Evolutionary conservation across 2,888 invertebrate genomes (phyloP).

Genomic region (Drosophila anceps): DNA sequence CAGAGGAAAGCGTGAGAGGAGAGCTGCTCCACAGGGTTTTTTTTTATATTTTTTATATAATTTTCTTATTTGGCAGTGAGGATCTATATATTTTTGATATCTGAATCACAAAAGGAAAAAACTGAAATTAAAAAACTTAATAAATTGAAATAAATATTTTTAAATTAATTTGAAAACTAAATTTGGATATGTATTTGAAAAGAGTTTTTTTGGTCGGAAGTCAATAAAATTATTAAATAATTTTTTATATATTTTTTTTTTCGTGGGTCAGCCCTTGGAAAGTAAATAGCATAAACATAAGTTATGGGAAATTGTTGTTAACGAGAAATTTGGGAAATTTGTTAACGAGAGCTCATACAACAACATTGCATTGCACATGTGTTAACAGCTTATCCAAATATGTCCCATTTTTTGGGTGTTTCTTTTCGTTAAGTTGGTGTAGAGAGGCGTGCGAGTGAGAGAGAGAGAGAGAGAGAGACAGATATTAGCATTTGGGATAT

Average conservation of each 20-base stretch:
- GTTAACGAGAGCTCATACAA: conserved; percentile 56
- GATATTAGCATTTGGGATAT: conserved; percentile 38
- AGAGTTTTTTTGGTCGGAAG: conserved; percentile 6
- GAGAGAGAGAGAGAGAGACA: conserved; percentile 24
- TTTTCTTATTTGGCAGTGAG: conserved; percentile 62
- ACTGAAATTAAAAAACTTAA: background rate
- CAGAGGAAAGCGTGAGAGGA: conserved; percentile 26
- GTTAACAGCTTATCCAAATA: conserved; percentile 56
- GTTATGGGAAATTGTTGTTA: conserved; percentile 16
- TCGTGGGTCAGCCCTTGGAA: conserved; percentile 59
- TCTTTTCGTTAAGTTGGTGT: conserved; percentile 48
- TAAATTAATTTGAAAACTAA: conserved; percentile 1
- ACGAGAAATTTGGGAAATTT: conserved; percentile 30
- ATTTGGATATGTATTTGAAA: conserved; percentile 11
- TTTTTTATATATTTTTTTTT: conserved; percentile 3
- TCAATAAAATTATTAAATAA: conserved; percentile 13
- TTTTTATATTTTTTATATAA: conserved; percentile 13
- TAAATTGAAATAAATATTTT: background rate
- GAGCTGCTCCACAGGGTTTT: conserved; percentile 41
- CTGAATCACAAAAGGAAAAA: background rate
- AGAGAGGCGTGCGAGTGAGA: conserved; percentile 41
- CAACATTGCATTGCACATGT: conserved; percentile 58
- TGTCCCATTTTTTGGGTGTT: conserved; percentile 53
- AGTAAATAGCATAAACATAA: conserved; percentile 33
- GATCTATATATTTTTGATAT: conserved; percentile 59